A percentile compares a stretch with the other conserved stretches of the same genome.
Evolutionary conservation across 2,888 invertebrate species (phyloP).

Genomic region (Peribatodes rhomboidaria): DNA sequence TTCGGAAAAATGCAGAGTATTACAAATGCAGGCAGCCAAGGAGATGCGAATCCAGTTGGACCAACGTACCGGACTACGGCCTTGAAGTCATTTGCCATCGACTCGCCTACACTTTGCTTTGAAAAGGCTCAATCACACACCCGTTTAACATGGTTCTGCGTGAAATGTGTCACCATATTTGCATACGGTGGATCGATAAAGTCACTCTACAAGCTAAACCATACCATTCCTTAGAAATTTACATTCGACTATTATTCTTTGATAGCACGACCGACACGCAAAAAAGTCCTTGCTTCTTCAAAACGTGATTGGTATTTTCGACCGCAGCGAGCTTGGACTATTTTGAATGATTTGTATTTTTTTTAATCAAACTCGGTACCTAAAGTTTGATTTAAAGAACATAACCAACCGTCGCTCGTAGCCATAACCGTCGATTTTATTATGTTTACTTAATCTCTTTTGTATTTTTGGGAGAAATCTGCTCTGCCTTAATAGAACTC

Average conservation of each 20-base stretch:
- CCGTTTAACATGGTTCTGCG: constrained; percentile 8
- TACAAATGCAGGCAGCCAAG: too few species aligned
- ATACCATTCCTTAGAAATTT: constrained; percentile 25
- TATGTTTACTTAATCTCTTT: too few species aligned
- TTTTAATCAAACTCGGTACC: too few species aligned
- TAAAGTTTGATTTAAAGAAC: too few species aligned
- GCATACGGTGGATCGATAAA: constrained; percentile 30
- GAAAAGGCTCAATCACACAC: not conserved
- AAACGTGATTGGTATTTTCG: not conserved
- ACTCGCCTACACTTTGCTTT: not conserved
- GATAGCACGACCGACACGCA: constrained; percentile 14
- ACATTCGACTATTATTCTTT: constrained; percentile 30
- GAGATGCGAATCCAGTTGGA: too few species aligned
- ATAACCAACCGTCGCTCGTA: too few species aligned
- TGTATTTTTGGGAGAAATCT: too few species aligned
- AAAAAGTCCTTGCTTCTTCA: not conserved
- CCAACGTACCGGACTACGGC: not conserved
- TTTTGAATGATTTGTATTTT: not conserved
- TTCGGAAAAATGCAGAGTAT: too few species aligned
- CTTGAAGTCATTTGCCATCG: not conserved
- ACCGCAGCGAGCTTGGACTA: not conserved
- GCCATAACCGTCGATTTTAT: too few species aligned
- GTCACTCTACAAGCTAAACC: constrained; percentile 22
- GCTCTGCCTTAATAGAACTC: too few species aligned
- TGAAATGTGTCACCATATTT: constrained; percentile 31